Percentiles rank a stretch among this genome's conserved stretches.
Evolutionary conservation across 1,140 invertebrate species (phyloP).

Genomic region (Philopotamus ludificatus): DNA sequence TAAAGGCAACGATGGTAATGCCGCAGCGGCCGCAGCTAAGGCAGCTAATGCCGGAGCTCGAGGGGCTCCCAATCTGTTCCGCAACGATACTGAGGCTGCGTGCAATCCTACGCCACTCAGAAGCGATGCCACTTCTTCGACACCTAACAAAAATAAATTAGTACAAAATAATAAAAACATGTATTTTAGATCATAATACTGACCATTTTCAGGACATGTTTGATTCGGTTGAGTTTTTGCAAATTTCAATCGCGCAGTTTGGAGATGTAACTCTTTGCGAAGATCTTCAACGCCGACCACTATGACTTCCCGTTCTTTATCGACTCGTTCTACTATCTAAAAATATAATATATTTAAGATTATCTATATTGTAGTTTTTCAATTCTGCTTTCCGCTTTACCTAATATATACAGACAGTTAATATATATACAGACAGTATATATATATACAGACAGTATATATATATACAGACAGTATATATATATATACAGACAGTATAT

Average conservation of each 20-base stretch:
- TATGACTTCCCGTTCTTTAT: constrained; percentile 29
- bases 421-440: too few species aligned
- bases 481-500: too few species aligned
- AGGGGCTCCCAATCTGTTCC: constrained; percentile 20
- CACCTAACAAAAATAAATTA: constrained; percentile 21
- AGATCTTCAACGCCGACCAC: constrained; percentile 37
- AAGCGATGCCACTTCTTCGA: constrained; percentile 38
- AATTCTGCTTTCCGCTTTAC: too few species aligned
- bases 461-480: too few species aligned
- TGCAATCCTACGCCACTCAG: constrained; percentile 36
- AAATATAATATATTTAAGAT: constrained; percentile 3
- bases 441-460: too few species aligned
- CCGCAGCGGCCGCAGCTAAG: constrained; percentile 31
- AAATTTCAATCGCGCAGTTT: constrained; percentile 35
- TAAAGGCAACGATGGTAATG: constrained; percentile 8
- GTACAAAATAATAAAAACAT: constrained; percentile 9
- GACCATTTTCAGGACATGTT: constrained; percentile 36
- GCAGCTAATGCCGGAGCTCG: constrained; percentile 32
- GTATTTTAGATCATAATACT: not conserved
- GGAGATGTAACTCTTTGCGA: constrained; percentile 34
- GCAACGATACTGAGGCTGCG: constrained; percentile 26
- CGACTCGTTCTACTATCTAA: constrained; percentile 22
- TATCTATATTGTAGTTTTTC: not conserved
- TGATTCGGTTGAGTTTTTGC: constrained; percentile 39
- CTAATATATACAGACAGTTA: too few species aligned